Evolutionary conservation across 2,888 invertebrate species (phyloP).

Genomic region (Lepidonotus clava): DNA sequence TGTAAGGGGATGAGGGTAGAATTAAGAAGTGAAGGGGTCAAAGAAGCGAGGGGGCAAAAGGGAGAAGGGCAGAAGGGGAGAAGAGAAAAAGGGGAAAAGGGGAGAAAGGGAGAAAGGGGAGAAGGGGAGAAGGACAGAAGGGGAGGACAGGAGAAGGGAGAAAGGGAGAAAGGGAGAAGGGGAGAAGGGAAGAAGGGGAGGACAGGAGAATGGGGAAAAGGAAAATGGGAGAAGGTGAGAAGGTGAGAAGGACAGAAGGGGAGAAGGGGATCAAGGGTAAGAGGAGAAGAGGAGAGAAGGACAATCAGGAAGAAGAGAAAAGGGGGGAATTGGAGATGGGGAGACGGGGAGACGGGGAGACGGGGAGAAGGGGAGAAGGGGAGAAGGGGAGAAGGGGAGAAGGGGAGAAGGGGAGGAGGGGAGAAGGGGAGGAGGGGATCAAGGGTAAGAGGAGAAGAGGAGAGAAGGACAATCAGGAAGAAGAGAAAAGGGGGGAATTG

Average conservation of each 20-base stretch:
- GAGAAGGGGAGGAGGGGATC: background rate
- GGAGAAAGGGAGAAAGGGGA: background rate
- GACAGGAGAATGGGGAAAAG: background rate
- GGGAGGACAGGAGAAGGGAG: background rate
- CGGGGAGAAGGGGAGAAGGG: background rate
- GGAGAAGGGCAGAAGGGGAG: background rate
- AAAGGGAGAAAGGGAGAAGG: background rate
- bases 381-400: background rate
- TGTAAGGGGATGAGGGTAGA: too few species aligned
- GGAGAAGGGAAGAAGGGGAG: background rate
- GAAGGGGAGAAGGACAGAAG: background rate
- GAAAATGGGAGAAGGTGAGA: background rate
- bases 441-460: background rate
- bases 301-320: background rate
- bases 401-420: background rate
- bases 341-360: background rate
- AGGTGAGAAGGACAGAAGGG: background rate
- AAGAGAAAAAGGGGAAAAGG: background rate
- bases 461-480: too few species aligned
- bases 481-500: background rate
- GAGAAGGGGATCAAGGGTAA: background rate
- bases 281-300: background rate
- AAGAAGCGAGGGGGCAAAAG: background rate
- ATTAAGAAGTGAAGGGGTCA: background rate
- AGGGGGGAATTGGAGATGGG: background rate